Evolutionary conservation across 2,113 vertebrate species (phyloP).

Genomic region (Leucopsar rothschildi): DNA sequence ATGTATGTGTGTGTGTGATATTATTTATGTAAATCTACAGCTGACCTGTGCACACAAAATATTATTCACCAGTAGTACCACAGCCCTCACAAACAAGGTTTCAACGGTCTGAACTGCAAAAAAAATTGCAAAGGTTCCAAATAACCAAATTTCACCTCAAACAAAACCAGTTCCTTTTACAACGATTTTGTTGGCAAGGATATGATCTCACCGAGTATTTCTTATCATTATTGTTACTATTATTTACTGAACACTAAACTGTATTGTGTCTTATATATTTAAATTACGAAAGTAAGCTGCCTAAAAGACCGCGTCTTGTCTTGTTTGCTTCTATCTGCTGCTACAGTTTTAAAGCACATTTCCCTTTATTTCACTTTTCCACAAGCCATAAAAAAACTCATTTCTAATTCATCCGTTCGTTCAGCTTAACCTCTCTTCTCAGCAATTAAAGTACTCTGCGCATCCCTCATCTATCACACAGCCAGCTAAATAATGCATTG

Average conservation of each 20-base stretch:
- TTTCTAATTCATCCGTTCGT: conserved; percentile 98
- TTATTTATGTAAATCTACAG: background rate
- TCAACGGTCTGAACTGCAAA: background rate
- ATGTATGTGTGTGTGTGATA: background rate
- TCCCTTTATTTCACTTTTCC: conserved; percentile 85
- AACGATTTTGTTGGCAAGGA: background rate
- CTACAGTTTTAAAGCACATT: conserved; percentile 77
- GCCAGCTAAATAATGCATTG: conserved; percentile 99
- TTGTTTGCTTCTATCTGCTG: conserved; percentile 70
- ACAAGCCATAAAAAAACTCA: conserved; percentile 84
- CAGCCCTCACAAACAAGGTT: background rate
- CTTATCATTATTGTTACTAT: background rate
- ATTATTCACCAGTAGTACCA: background rate
- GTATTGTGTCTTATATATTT: conserved; percentile 52
- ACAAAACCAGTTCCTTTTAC: conserved; percentile 28
- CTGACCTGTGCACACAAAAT: background rate
- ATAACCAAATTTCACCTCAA: conserved; percentile 29
- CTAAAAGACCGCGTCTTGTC: conserved; percentile 50
- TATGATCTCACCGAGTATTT: conserved; percentile 10
- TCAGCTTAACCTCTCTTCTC: conserved; percentile 99
- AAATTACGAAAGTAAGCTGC: conserved; percentile 59
- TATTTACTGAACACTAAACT: conserved; percentile 62
- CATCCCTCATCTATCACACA: conserved; percentile 98
- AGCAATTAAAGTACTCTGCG: conserved; percentile 97
- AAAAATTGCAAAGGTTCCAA: conserved; percentile 16